Base-by-base conservation (phyloP, 2,888 invertebrate genomes). In the Ichneumoninae sp. region DNA sequence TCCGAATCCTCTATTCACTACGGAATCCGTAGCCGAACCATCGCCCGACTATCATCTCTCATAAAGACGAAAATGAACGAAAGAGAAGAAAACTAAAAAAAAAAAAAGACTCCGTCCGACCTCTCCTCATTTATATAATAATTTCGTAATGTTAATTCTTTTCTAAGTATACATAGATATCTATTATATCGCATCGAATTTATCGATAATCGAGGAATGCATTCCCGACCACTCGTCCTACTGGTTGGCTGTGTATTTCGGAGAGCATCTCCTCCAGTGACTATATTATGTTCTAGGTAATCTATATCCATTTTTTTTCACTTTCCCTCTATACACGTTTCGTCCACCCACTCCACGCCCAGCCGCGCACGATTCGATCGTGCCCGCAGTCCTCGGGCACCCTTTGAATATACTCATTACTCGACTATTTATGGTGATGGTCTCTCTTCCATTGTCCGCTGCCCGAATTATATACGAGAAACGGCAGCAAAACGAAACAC, bases 1-100 rank as follows among this genome's bases (percentile, higher is more conserved):
- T 95, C 98, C 98, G 83, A 98, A 98, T 94, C 98, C 98, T 89
- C 95, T 98, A 92, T 98, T 98, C 95, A 96, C 97, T 87, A 97
- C 97, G 88, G 97, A 97, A 94, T 96, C 97, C 84, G 96, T 97
- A 92, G 96, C 97, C 86, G 97, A 97, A 94, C 97, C 97, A 88
- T 96, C 97, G 90, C 97, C 97, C 85, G 97, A 97, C 94, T 97
- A 97, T 95, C 95, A 93, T 86, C 88, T 92, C 88, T 93, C 92
- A 89, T 93, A 91, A 89, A 52, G 22, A 13, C 40, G 36, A 54
- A 2, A 13, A 10, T 19, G 16, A 87, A 89, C 82, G 87, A 70
- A 50, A 75, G 69, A 84, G 40, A 82, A 78, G 52, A 63, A 19
- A 80, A 52, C n/a, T 50, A 66, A 54, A 44, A 65, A 68, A 76